Evolutionary conservation across 2,888 invertebrate species (phyloP).

Genomic region (Sphinx pinastri): DNA sequence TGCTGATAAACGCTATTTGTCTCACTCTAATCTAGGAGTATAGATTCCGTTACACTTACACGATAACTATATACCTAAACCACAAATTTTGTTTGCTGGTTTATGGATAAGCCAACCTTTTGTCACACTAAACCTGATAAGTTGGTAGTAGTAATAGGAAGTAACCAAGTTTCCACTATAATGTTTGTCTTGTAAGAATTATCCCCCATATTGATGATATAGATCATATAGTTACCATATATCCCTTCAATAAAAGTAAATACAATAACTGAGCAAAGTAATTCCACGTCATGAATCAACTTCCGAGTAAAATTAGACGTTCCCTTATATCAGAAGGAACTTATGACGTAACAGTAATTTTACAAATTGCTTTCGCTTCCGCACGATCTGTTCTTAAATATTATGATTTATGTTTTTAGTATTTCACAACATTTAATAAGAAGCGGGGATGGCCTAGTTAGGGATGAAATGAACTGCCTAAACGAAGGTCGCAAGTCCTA

Average conservation of each 20-base stretch:
- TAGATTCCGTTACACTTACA: too few species aligned
- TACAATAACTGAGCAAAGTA: background rate
- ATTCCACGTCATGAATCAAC: constrained; percentile 7
- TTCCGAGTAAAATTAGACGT: constrained; percentile 8
- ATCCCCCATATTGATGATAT: background rate
- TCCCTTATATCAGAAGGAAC: background rate
- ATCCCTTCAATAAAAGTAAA: background rate
- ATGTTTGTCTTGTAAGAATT: background rate
- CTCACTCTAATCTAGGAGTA: too few species aligned
- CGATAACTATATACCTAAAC: too few species aligned
- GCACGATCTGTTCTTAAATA: constrained; percentile 12
- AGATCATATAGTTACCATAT: background rate
- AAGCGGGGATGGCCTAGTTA: background rate
- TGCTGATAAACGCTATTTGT: too few species aligned
- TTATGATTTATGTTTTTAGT: constrained; percentile 18
- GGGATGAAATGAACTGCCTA: too few species aligned
- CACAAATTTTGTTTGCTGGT: too few species aligned
- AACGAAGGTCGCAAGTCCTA: too few species aligned
- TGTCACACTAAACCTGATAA: too few species aligned
- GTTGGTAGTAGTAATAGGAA: too few species aligned
- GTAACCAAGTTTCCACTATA: too few species aligned
- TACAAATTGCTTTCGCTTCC: constrained; percentile 26
- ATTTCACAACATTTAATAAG: background rate
- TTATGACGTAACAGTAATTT: constrained; percentile 21
- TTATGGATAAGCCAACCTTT: too few species aligned